Evolutionary conservation across 1,140 invertebrate genomes (phyloP).

Genomic region (Lepidurus arcticus): DNA sequence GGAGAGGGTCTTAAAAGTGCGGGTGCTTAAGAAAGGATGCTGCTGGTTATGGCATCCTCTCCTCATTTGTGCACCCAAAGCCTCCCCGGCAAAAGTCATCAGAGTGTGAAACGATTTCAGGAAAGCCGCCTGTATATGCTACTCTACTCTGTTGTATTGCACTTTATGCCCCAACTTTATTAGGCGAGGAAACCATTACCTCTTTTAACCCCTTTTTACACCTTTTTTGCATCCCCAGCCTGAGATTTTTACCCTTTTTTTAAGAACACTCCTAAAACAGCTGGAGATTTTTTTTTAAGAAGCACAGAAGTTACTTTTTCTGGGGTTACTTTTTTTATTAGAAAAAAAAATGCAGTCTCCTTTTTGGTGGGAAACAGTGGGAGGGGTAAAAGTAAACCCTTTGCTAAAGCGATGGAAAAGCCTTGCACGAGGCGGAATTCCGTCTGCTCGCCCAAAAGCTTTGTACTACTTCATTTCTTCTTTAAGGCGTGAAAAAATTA

Average conservation of each 20-base stretch:
- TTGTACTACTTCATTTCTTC: no score
- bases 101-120: conserved; percentile 15
- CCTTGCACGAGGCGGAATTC: no score
- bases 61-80: neutral
- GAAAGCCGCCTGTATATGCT: conserved; percentile 15
- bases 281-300: neutral
- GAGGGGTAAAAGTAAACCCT: no score
- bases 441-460: no score
- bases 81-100: conserved; percentile 13
- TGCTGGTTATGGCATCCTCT: conserved; percentile 4
- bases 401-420: no score
- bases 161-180: conserved; percentile 16
- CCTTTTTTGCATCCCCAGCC: neutral
- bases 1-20: neutral
- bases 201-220: neutral
- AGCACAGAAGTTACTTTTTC: neutral
- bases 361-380: no score
- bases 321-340: no score
- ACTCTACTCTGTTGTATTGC: conserved; percentile 21
- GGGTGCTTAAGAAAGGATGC: neutral
- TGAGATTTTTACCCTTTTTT: neutral
- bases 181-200: conserved; percentile 9
- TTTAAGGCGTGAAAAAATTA: no score
- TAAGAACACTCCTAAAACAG: no score
- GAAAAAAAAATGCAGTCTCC: no score